Percentiles rank a stretch among this genome's conserved stretches.
These are phyloP conservation scores for Ceyx erithaca DNA, from an alignment of 2,797 vertebrate genomes.

Conservation along the genomic window DNA sequence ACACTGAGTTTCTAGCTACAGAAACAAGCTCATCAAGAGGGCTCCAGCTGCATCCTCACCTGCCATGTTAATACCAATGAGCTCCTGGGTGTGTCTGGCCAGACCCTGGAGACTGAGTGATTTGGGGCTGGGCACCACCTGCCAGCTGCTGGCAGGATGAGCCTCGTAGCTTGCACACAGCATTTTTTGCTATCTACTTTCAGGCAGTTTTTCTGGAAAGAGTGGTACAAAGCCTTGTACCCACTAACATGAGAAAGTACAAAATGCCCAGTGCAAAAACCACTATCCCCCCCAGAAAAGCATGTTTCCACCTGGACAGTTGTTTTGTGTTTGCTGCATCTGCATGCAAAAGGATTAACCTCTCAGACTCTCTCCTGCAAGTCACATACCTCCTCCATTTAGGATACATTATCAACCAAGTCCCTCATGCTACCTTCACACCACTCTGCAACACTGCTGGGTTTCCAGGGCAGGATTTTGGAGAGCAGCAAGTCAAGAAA, in stretches of 20 bases:
- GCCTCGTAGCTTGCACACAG: neutral
- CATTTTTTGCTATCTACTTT: neutral
- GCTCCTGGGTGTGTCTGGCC: neutral
- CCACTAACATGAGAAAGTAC: accelerated
- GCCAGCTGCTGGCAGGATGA: neutral
- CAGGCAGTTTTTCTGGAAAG: neutral
- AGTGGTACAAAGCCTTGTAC: neutral
- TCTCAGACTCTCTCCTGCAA: neutral
- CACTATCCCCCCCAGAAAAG: neutral
- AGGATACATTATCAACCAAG: accelerated
- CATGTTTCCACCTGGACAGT: neutral
- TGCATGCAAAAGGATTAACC: neutral
- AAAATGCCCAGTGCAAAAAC: neutral
- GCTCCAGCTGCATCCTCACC: neutral
- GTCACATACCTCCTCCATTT: neutral
- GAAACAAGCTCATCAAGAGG: neutral
- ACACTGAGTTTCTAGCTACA: neutral
- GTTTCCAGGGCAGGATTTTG: neutral
- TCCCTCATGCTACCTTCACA: accelerated
- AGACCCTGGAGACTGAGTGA: neutral
- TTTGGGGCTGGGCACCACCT: neutral
- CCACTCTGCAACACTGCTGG: neutral
- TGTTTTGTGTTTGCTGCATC: neutral
- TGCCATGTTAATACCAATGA: accelerated
- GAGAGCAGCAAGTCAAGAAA: neutral